phyloP scores from a whole-genome alignment of 92 coral and sea anemone genomes.

The Phenganax subtilis region DNA sequence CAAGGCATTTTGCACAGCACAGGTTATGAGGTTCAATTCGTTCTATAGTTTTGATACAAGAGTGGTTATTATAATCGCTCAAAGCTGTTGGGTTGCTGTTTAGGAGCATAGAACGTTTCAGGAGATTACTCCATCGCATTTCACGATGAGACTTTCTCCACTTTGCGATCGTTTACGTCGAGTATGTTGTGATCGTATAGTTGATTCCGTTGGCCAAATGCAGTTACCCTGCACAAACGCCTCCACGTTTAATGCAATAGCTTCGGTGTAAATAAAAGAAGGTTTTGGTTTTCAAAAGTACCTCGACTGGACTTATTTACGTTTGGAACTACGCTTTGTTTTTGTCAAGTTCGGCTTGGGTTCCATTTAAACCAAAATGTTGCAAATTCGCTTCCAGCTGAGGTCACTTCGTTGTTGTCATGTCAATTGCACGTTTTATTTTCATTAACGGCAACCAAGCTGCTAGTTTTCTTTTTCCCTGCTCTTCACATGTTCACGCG shows the following conservation, averaged over 20 bases:
- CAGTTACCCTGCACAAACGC: slow-evolving; percentile 32
- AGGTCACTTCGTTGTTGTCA: slow-evolving; percentile 25
- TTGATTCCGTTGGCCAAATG: slow-evolving; percentile 18
- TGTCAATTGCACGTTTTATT: slow-evolving; percentile 29
- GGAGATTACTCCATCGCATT: not conserved
- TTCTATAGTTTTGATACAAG: slow-evolving; percentile 10
- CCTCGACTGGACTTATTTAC: not conserved
- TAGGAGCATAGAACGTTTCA: slow-evolving; percentile 1
- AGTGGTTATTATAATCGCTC: not conserved
- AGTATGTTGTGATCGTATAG: slow-evolving; percentile 16
- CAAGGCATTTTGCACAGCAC: slow-evolving; percentile 37
- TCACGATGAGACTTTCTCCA: not conserved
- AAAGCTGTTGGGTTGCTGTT: not conserved
- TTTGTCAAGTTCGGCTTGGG: slow-evolving; percentile 1
- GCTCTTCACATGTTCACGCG: slow-evolving; percentile 1
- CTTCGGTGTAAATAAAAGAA: not conserved
- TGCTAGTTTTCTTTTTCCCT: not conserved
- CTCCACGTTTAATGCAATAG: not conserved
- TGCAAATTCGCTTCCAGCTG: slow-evolving; percentile 32
- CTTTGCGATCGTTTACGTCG: slow-evolving; percentile 22
- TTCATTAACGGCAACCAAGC: slow-evolving; percentile 3
- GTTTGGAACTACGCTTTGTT: not conserved
- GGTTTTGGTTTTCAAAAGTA: not conserved
- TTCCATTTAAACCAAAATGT: slow-evolving; percentile 37
- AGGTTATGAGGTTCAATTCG: not conserved